Evolutionary conservation across 1,140 invertebrate species (phyloP).

Genomic region (Listronotus bonariensis): DNA sequence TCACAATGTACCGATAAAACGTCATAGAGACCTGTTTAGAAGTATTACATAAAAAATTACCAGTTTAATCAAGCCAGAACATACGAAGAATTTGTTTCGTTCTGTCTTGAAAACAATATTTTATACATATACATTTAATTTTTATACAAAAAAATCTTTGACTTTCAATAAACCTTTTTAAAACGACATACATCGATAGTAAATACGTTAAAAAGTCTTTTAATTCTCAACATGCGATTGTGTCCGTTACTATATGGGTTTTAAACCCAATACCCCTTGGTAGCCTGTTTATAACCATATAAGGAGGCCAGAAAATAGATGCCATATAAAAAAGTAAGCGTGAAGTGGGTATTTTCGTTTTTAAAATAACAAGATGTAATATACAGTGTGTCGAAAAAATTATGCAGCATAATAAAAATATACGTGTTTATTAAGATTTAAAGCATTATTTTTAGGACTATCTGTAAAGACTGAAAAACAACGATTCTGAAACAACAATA

Average conservation of each 20-base stretch:
- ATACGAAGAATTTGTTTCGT: too few relatives aligned
- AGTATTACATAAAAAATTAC: too few relatives aligned
- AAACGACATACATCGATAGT: constrained; percentile 13
- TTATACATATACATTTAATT: too few relatives aligned
- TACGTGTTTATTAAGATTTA: too few relatives aligned
- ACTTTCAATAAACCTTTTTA: too few relatives aligned
- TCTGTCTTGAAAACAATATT: background rate
- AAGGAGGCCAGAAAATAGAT: background rate
- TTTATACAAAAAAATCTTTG: too few relatives aligned
- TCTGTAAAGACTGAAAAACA: too few relatives aligned
- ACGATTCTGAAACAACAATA: too few relatives aligned
- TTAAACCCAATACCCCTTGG: background rate
- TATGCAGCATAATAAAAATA: background rate
- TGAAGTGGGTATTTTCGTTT: background rate
- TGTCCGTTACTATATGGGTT: constrained; percentile 6
- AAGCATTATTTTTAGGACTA: too few relatives aligned
- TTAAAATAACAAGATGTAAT: background rate
- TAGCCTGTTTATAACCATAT: background rate
- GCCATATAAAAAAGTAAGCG: background rate
- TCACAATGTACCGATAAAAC: too few relatives aligned
- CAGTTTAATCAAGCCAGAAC: too few relatives aligned
- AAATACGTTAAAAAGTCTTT: constrained; percentile 21
- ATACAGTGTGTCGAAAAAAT: background rate
- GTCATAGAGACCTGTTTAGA: too few relatives aligned
- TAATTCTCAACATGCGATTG: constrained; percentile 25